Base-by-base conservation (phyloP, 2,113 vertebrate genomes). In the Sarotherodon lohbergeri region DNA sequence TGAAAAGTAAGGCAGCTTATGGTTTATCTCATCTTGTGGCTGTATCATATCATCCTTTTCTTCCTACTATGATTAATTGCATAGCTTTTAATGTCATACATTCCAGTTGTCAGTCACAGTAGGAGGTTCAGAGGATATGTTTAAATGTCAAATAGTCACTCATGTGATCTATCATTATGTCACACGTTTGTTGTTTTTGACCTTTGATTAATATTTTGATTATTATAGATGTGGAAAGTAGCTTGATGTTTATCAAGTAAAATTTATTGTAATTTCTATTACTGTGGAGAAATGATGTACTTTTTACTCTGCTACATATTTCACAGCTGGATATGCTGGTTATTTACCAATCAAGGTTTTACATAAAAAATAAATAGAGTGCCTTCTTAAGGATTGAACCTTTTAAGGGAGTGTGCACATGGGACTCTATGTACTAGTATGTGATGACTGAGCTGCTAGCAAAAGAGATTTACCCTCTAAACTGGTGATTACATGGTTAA, bases 131-230 rank as follows among this genome's bases (percentile, higher is more conserved):
- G 13, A 7, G 61, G 29, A 82, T 84, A 61, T 68, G 73, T 48
- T 50, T 13, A 91, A 88, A 93, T 88, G 76, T 82, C 66, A 87
- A 43, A 4, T 7, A 27, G 9, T 22, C 34, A 59, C 50, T 27
- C 27, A 27, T 4, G 8, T 41, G 1, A 19, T 57, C 9, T 5
- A 4, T 59, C 27, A 7, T 19, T n/a, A 50, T 10, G 9, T 46
- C 11, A 4, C 22, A 14, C 54, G 3, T 27, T 13, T 22, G 11
- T 83, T 7, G 36, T 3, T 46, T 57, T 59, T 73, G 46, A 82
- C 17, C 55, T 84, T 56, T 84, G 11, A 76, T 76, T 48, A 48
- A 29, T 29, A 29, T 48, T 76, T 76, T 10, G 9, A 48, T 76
- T 76, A 29, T 50, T 50, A 9, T 6, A 71, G 5, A 71, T 71